These are phyloP conservation scores for Synanthedon vespiformis DNA, from an alignment of 2,888 invertebrate species.

Conservation along the genomic window DNA sequence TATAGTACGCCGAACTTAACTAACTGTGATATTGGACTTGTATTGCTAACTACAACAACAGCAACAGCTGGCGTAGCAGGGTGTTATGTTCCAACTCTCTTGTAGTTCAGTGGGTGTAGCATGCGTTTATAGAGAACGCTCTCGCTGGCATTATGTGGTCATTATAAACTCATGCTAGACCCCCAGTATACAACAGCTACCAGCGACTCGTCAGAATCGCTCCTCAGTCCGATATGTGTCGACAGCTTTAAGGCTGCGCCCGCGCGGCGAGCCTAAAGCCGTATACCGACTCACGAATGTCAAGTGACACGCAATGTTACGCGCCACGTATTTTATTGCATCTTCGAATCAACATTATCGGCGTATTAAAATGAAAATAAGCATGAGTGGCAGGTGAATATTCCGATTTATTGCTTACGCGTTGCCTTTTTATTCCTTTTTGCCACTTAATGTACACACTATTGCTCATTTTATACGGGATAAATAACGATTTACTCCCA, in stretches of 20 bases:
- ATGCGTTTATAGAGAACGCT: too few species aligned
- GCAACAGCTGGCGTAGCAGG: too few species aligned
- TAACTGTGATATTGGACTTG: too few species aligned
- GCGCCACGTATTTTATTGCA: slow-evolving; percentile 26
- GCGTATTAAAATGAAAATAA: slow-evolving; percentile 24
- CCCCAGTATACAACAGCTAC: too few species aligned
- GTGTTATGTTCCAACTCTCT: too few species aligned
- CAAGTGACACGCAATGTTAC: slow-evolving; percentile 45
- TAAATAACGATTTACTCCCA: too few species aligned
- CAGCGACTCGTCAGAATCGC: slow-evolving; percentile 4
- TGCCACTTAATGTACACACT: background rate
- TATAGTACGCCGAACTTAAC: too few species aligned
- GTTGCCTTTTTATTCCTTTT: slow-evolving; percentile 15
- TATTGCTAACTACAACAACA: too few species aligned
- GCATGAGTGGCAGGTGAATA: slow-evolving; percentile 28
- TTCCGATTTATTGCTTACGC: slow-evolving; percentile 23
- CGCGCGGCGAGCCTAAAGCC: slow-evolving; percentile 17
- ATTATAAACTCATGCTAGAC: too few species aligned
- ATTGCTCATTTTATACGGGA: too few species aligned
- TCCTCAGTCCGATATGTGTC: slow-evolving; percentile 16
- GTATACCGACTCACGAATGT: slow-evolving; percentile 35
- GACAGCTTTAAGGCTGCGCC: slow-evolving; percentile 44
- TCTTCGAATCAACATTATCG: slow-evolving; percentile 21
- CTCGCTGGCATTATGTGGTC: too few species aligned
- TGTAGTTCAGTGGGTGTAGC: too few species aligned